phyloP scores from a whole-genome alignment of 2,113 vertebrate species.

The Dryoscopus gambensis region DNA sequence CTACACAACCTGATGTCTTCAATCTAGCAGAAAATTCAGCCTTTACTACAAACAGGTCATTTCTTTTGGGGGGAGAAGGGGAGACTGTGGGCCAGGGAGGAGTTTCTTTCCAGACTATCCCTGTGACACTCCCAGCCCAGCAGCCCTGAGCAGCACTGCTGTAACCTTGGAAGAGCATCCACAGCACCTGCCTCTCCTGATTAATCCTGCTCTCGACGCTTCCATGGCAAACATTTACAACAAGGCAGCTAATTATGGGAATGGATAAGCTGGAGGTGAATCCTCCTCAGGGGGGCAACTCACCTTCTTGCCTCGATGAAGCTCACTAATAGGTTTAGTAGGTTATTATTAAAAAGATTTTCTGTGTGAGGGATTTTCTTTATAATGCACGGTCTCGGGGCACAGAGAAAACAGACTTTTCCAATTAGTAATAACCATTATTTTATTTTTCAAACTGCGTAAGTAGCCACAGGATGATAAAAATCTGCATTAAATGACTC shows the following conservation, averaged over 20 bases:
- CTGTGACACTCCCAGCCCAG: rapidly evolving
- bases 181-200: not conserved
- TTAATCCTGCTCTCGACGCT: not conserved
- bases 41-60: not conserved
- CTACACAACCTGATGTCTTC: not conserved
- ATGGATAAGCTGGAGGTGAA: not conserved
- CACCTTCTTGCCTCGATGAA: not conserved
- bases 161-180: not conserved
- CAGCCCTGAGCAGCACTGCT: not conserved
- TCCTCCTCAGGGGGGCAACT: not conserved
- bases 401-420: not conserved
- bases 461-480: not conserved
- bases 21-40: not conserved
- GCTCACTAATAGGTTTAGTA: not conserved
- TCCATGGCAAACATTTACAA: not conserved
- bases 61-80: not conserved
- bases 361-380: not conserved
- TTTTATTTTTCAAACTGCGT: not conserved
- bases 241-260: not conserved
- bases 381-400: not conserved
- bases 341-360: not conserved
- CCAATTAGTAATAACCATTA: not conserved
- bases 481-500: not conserved
- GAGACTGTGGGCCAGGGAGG: rapidly evolving
- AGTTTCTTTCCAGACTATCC: rapidly evolving